Percentiles rank a stretch among this genome's conserved stretches.
phyloP scores from a whole-genome alignment of 2,888 invertebrate genomes.

The Volucella zonaria region DNA sequence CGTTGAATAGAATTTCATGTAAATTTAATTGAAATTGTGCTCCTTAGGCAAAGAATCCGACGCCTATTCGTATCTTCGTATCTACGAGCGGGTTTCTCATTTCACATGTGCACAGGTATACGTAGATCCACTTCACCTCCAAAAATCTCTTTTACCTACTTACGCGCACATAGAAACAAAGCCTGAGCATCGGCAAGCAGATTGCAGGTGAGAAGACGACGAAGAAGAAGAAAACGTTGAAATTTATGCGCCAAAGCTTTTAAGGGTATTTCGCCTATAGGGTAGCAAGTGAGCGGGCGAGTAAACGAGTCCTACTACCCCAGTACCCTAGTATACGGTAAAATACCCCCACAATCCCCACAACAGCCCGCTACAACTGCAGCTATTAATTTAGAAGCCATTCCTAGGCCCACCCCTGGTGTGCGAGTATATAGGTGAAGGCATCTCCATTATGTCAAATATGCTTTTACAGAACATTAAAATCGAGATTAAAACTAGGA shows the following conservation, averaged over 20 bases:
- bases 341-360: constrained; percentile 12
- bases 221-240: constrained; percentile 56
- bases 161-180: constrained; percentile 11
- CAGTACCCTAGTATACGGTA: not conserved
- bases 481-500: constrained; percentile 78
- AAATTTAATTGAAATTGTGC: constrained; percentile 75
- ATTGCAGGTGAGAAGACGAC: constrained; percentile 39
- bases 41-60: constrained; percentile 42
- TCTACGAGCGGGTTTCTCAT: constrained; percentile 37
- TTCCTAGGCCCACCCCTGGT: constrained; percentile 50
- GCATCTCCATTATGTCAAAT: constrained; percentile 78
- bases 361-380: constrained; percentile 17
- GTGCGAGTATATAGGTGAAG: constrained; percentile 75
- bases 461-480: constrained; percentile 78
- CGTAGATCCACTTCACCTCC: constrained; percentile 15
- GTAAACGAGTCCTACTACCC: constrained; percentile 1
- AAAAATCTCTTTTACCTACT: constrained; percentile 36
- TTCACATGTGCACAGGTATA: constrained; percentile 44
- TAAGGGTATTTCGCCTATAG: constrained; percentile 58
- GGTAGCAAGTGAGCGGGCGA: not conserved
- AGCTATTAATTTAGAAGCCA: constrained; percentile 73
- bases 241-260: constrained; percentile 73
- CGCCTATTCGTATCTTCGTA: constrained; percentile 44
- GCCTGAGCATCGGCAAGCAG: not conserved
- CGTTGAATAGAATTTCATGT: constrained; percentile 69